phyloP scores from a whole-genome alignment of 1,140 invertebrate genomes.

The Gonatopus flavifemur region DNA sequence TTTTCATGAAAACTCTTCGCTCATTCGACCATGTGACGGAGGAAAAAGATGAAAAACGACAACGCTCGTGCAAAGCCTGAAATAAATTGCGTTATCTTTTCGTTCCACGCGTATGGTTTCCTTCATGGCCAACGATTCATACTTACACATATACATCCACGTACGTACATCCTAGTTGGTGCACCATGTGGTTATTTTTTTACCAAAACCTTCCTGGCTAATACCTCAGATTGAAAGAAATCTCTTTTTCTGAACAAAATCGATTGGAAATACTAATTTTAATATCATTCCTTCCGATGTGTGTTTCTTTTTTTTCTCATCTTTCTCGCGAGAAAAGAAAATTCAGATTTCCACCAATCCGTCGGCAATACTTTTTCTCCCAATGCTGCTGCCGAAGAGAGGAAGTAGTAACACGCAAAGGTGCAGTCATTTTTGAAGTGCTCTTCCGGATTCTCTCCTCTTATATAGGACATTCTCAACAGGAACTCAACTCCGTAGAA shows the following conservation, averaged over 20 bases:
- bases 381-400: constrained; percentile 6
- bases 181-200: no score
- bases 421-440: constrained; percentile 30
- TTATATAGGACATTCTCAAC: constrained; percentile 28
- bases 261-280: no score
- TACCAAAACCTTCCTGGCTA: no score
- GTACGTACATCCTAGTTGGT: no score
- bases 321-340: no score
- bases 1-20: no score
- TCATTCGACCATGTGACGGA: no score
- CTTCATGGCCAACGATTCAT: constrained; percentile 12
- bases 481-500: constrained; percentile 14
- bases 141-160: constrained; percentile 22
- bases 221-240: no score
- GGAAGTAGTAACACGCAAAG: no score
- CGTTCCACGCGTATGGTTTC: constrained; percentile 51
- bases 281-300: no score
- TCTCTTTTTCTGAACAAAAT: no score
- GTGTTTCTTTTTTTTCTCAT: no score
- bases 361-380: constrained; percentile 23
- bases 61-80: constrained; percentile 42
- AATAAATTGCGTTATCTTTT: constrained; percentile 55
- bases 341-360: constrained; percentile 5
- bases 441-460: constrained; percentile 23
- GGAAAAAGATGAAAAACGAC: constrained; percentile 14